phyloP scores from a whole-genome alignment of 2,113 vertebrate species.

The Hippocampus barbouri region DNA sequence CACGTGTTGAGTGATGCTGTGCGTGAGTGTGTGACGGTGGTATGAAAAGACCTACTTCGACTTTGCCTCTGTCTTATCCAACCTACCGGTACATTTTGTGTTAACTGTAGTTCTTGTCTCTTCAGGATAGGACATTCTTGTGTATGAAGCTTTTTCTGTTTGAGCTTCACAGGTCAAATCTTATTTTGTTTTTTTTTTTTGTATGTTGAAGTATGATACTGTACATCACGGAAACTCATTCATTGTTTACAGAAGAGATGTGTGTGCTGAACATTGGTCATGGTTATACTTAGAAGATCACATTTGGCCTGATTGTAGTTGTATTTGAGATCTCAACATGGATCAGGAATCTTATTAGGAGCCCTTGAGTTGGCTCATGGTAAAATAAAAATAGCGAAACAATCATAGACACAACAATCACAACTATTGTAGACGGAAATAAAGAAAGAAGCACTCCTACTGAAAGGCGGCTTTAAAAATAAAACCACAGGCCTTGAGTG shows the following conservation, averaged over 20 bases:
- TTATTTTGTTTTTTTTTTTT: neutral
- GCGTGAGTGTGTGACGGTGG: neutral
- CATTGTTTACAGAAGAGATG: neutral
- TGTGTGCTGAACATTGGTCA: neutral
- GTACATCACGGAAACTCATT: neutral
- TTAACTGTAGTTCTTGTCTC: neutral
- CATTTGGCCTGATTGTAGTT: neutral
- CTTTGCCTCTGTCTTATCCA: neutral
- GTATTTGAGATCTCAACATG: neutral
- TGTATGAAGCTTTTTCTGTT: neutral
- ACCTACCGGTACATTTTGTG: neutral
- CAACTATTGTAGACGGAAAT: neutral
- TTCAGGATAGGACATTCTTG: neutral
- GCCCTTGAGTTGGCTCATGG: neutral
- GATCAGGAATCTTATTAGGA: neutral
- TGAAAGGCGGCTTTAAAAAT: slow-evolving; percentile 3
- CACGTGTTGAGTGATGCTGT: neutral
- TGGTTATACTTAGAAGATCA: neutral
- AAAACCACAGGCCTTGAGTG: neutral
- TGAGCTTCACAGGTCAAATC: neutral
- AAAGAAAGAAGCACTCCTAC: neutral
- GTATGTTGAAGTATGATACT: neutral
- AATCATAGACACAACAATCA: neutral
- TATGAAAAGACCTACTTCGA: neutral
- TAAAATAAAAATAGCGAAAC: neutral